Percentiles rank a stretch among this genome's conserved stretches.
phyloP scores from a whole-genome alignment of 2,797 vertebrate species.

The Hemitrygon akajei region DNA sequence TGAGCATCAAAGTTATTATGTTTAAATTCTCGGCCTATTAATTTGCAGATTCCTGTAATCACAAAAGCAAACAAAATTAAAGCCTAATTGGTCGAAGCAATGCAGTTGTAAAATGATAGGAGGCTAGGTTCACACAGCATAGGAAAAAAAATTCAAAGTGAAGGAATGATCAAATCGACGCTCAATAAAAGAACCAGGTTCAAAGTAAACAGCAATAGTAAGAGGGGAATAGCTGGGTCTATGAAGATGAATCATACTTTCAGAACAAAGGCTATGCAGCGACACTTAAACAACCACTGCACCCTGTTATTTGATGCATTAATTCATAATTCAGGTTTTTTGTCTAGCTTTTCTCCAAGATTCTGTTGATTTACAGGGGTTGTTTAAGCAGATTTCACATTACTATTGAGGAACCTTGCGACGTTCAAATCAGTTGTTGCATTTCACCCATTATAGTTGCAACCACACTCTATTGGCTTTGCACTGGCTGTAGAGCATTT shows the following conservation, averaged over 20 bases:
- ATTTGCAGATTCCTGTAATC: neutral
- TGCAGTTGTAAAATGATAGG: neutral
- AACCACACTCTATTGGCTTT: too few species aligned
- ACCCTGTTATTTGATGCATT: neutral
- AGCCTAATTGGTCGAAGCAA: neutral
- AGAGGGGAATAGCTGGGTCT: neutral
- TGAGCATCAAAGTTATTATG: neutral
- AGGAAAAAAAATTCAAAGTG: neutral
- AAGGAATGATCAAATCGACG: neutral
- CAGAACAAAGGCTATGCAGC: neutral
- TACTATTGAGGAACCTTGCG: neutral
- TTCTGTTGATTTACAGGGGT: too few species aligned
- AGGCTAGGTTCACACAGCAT: neutral
- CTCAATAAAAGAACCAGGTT: neutral
- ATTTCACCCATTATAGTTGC: neutral
- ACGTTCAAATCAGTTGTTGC: neutral
- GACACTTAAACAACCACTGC: neutral
- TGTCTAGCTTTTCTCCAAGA: too few species aligned
- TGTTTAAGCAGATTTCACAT: too few species aligned
- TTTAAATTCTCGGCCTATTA: neutral
- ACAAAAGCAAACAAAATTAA: neutral
- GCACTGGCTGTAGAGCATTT: neutral
- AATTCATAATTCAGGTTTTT: neutral
- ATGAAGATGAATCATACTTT: constrained; percentile 8
- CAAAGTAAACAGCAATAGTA: constrained; percentile 3